Base-by-base conservation (phyloP, 2,888 invertebrate genomes). In the Pollenia amentaria region DNA sequence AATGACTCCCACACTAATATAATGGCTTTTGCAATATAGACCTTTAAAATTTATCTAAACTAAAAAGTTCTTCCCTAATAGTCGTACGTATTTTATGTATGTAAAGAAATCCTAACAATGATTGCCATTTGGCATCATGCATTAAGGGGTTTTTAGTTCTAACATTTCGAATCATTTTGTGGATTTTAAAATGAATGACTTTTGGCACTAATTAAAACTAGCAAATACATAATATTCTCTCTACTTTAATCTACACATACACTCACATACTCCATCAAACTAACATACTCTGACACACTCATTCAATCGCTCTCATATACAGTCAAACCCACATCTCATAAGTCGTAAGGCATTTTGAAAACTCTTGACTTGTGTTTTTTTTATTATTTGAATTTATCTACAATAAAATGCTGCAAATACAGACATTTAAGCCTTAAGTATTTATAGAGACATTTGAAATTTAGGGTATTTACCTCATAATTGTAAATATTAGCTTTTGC, bases 141-240 rank as follows among this genome's bases (percentile, higher is more conserved):
- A 83, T 83, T 83, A 53, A 70, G 76, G 42, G 79, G 64, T 70
- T 62, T 55, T 83, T 65, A 46, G 57, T 57, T 70, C 79, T 51
- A 83, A 75, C 69, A 86, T 75, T 86, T 83, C 60, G 76, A 86
- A 76, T 76, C 76, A 67, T 79, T 86, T 83, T 80, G 53, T 69
- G 86, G 72, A 83, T 86, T 86, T 65, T 55, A 46, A 86, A 79
- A 79, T 88, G 89, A 89, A 90, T 90, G 90, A 91, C 91, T 90
- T 91, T 91, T 90, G 91, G 90, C 90, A 90, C 90, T 91, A 91
- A 91, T 91, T 91, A 91, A 91, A 90, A 91, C 90, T 89, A 89
- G 89, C 89, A 91, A 90, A 91, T 91, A 88, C 62, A 70, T 82
- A 89, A 89, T 90, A 89, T 88, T 88, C 84, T 82, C 89, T 87